Percentiles rank a stretch among this genome's conserved stretches.
These are phyloP conservation scores for Eristalinus sepulchralis DNA, from an alignment of 2,888 invertebrate species.

Conservation along the genomic window DNA sequence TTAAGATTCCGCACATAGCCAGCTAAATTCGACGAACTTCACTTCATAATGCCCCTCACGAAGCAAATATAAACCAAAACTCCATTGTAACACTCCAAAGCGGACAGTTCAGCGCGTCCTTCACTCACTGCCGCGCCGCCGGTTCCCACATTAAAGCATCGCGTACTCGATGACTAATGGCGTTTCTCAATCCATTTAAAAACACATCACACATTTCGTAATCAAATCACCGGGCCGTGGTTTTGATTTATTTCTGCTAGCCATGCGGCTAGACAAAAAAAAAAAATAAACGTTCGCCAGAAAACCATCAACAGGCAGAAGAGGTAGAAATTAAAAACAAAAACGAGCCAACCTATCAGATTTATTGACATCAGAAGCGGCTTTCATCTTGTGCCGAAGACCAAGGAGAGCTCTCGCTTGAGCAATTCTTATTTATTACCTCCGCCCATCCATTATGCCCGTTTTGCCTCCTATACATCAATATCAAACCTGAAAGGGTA, in stretches of 20 bases:
- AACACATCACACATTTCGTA: conserved; percentile 27
- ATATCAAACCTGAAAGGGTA: conserved; percentile 13
- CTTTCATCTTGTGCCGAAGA: conserved; percentile 61
- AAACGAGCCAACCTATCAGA: conserved; percentile 12
- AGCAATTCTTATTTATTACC: conserved; percentile 61
- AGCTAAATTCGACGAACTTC: too few species aligned
- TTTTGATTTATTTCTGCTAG: conserved; percentile 16
- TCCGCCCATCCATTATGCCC: conserved; percentile 52
- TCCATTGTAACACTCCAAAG: neutral
- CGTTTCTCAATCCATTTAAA: neutral
- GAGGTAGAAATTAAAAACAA: neutral
- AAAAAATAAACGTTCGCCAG: conserved; percentile 1
- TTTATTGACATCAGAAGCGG: conserved; percentile 59
- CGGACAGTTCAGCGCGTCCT: neutral
- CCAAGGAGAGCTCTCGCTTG: conserved; percentile 31
- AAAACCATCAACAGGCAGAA: neutral
- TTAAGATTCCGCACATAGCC: too few species aligned
- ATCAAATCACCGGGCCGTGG: conserved; percentile 11
- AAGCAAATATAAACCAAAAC: neutral
- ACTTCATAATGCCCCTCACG: neutral
- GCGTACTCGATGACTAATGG: conserved; percentile 7
- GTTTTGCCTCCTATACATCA: conserved; percentile 22
- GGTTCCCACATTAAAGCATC: neutral
- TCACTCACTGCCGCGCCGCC: neutral
- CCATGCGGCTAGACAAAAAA: conserved; percentile 18